Evolutionary conservation across 2,113 vertebrate genomes (phyloP).

Genomic region (Saguinus midas): DNA sequence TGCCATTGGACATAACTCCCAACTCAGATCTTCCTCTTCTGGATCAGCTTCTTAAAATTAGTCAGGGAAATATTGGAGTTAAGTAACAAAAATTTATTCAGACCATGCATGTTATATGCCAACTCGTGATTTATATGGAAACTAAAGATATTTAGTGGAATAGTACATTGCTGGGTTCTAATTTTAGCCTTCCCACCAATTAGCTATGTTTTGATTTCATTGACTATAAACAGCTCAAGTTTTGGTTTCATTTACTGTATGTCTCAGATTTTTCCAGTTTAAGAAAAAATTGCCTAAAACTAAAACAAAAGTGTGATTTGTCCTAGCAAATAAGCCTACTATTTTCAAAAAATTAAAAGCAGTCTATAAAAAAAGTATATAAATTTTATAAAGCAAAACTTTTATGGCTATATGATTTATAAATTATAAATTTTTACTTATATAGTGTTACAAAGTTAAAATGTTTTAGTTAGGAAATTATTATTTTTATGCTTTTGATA

Average conservation of each 20-base stretch:
- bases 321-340: background rate
- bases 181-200: background rate
- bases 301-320: background rate
- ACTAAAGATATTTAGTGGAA: background rate
- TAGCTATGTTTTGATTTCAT: background rate
- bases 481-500: background rate
- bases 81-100: background rate
- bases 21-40: background rate
- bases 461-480: background rate
- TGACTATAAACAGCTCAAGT: background rate
- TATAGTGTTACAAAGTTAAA: background rate
- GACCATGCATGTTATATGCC: background rate
- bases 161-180: background rate
- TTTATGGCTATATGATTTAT: background rate
- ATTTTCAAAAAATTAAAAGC: background rate
- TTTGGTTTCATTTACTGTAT: background rate
- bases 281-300: background rate
- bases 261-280: background rate
- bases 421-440: too few species aligned
- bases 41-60: slow-evolving; percentile 13
- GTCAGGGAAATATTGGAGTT: background rate
- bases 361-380: background rate
- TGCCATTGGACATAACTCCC: background rate
- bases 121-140: background rate
- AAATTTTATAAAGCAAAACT: background rate